These are phyloP conservation scores for Holocentrus rufus DNA, from an alignment of 2,797 vertebrate genomes.

Conservation along the genomic window DNA sequence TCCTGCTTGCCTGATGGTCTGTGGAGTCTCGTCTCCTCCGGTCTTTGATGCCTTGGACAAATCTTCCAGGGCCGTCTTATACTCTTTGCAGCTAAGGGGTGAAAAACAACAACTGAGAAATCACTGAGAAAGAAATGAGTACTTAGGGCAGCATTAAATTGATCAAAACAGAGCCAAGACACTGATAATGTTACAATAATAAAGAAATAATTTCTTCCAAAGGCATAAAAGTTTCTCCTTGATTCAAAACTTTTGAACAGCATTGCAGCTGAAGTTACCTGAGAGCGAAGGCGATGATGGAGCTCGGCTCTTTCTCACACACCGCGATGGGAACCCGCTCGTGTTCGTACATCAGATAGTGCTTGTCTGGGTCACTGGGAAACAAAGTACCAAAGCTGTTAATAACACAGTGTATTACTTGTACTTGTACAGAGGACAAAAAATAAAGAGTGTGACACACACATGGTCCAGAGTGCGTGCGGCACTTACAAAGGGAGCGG, in stretches of 20 bases:
- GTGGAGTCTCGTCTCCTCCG: slow-evolving; percentile 84
- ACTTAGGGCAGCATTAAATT: too few relatives aligned
- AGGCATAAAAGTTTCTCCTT: too few relatives aligned
- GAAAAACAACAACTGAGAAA: background rate
- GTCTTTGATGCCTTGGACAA: slow-evolving; percentile 85
- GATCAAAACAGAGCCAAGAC: too few relatives aligned
- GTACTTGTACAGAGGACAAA: background rate
- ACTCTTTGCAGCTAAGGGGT: slow-evolving; percentile 93
- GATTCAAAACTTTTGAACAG: too few relatives aligned
- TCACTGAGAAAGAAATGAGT: too few relatives aligned
- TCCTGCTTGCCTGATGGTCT: slow-evolving; percentile 79
- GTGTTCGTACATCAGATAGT: slow-evolving; percentile 98
- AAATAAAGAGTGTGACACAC: background rate
- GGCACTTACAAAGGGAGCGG: slow-evolving; percentile 95
- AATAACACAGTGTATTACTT: background rate
- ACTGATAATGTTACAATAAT: too few relatives aligned
- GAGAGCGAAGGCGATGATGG: slow-evolving; percentile 98
- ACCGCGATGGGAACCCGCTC: slow-evolving; percentile 97
- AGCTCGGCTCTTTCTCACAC: slow-evolving; percentile 97
- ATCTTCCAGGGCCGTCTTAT: slow-evolving; percentile 94
- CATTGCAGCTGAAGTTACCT: slow-evolving; percentile 83
- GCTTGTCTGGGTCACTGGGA: slow-evolving; percentile 95
- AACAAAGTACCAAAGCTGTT: background rate
- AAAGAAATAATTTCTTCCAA: too few relatives aligned
- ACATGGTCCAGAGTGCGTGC: background rate